These are phyloP conservation scores for Saturnia japonica DNA, from an alignment of 2,888 invertebrate genomes.

Conservation along the genomic window DNA sequence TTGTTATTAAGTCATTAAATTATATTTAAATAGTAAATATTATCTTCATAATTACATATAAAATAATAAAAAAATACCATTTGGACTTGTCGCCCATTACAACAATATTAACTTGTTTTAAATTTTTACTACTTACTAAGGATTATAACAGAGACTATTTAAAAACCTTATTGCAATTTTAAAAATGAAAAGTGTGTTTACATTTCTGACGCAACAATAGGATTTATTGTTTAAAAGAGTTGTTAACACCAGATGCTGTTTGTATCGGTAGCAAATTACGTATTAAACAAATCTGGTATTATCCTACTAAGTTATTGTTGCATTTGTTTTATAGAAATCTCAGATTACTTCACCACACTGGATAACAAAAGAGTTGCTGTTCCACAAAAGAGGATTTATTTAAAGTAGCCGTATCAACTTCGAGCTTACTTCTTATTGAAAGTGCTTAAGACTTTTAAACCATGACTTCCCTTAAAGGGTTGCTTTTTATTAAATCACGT, in stretches of 20 bases:
- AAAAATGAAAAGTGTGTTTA: not conserved
- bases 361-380: conserved; percentile 75
- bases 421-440: conserved; percentile 78
- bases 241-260: conserved; percentile 40
- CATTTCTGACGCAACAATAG: conserved; percentile 14
- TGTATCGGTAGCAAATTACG: conserved; percentile 61
- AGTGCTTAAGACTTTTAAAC: conserved; percentile 74
- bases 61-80: too few species aligned
- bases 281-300: conserved; percentile 56
- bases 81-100: too few species aligned
- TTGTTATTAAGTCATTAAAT: too few species aligned
- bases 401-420: conserved; percentile 73
- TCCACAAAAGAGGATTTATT: conserved; percentile 73
- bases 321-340: conserved; percentile 71
- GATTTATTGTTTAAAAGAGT: conserved; percentile 19
- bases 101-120: too few species aligned
- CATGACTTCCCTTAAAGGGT: conserved; percentile 76
- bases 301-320: conserved; percentile 48
- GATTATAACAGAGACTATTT: not conserved
- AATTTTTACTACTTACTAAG: too few species aligned
- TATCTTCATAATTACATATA: too few species aligned
- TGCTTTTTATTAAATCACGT: conserved; percentile 77
- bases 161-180: not conserved
- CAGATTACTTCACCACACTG: conserved; percentile 67
- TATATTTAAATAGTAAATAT: too few species aligned